Base-by-base conservation (phyloP, 2,888 invertebrate genomes). In the Apomyelois bistriatella region DNA sequence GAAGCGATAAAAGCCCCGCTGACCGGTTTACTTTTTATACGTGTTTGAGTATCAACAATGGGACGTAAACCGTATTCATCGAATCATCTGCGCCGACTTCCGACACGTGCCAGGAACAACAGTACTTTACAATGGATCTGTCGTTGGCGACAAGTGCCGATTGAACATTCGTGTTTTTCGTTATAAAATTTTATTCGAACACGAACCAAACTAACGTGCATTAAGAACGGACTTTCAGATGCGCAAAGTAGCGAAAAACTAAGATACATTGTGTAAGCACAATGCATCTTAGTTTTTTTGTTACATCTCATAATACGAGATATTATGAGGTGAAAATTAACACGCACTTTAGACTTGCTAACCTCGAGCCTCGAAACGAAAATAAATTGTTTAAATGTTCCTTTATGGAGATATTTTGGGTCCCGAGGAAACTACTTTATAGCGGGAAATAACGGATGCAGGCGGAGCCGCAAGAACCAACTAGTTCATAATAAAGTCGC, bases 11-110 rank as follows among this genome's bases (percentile, higher is more conserved):
- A 85, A 84, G 84, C 78, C 70, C 72, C 74, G 72, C 79, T 84
- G 87, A 85, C 89, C 88, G 88, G 87, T 88, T 88, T 78, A 79
- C 82, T 88, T 90, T 88, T 88, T 87, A 78, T 86, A 71, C 73
- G 73, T 74, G 77, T 77, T 79, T 71, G 76, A 76, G 80, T 79
- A 81, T 79, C 79, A 85, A 89, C 89, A 87, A 89, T 87, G 83
- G 83, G 79, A 85, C 81, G 82, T 83, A 82, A 86, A 86, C 73
- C 73, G 79, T 84, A 83, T 88, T 85, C 83, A 82, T 79, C 76
- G 77, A 77, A 78, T 83, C 81, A 81, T 85, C 81, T 81, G 85
- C 81, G 79, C 70, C 74, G 70, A 72, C 70, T 70, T 69, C 70
- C 72, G 74, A 70, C 77, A 75, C 77, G 79, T 78, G 79, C 72